phyloP scores from a whole-genome alignment of 1,140 invertebrate genomes.

The Anagrus nilaparvatae region DNA sequence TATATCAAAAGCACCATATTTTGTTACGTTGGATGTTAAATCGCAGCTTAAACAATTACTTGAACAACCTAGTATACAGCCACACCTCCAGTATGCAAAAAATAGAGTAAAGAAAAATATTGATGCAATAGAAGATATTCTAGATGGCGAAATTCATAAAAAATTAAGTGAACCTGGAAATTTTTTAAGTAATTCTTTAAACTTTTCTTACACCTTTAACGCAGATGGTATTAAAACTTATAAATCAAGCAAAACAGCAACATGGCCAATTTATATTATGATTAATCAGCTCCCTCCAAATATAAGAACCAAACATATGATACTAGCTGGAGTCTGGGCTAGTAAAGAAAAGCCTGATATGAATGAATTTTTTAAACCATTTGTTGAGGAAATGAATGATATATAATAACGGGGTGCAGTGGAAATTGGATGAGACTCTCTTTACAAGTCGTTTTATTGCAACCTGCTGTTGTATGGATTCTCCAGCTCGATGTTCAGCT shows the following conservation, averaged over 20 bases:
- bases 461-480: slow-evolving; percentile 8
- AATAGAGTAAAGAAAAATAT: not conserved
- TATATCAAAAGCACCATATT: no score
- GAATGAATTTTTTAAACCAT: slow-evolving; percentile 11
- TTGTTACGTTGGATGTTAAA: no score
- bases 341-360: slow-evolving; percentile 3
- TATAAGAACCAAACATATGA: slow-evolving; percentile 4
- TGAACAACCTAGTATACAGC: not conserved
- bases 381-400: not conserved
- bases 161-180: slow-evolving; percentile 8
- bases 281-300: slow-evolving; percentile 8
- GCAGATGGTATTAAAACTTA: slow-evolving; percentile 4
- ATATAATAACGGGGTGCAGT: no score
- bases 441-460: not conserved
- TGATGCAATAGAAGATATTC: slow-evolving; percentile 7
- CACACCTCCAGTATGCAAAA: not conserved
- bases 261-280: slow-evolving; percentile 5
- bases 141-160: slow-evolving; percentile 5
- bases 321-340: slow-evolving; percentile 6
- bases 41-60: no score
- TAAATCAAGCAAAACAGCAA: not conserved
- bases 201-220: slow-evolving; percentile 10
- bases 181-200: slow-evolving; percentile 3
- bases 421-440: no score
- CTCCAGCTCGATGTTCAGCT: not conserved